A percentile compares a stretch with the other conserved stretches of the same genome.
phyloP scores from a whole-genome alignment of 2,113 vertebrate species.

The Regulus satrapa region DNA sequence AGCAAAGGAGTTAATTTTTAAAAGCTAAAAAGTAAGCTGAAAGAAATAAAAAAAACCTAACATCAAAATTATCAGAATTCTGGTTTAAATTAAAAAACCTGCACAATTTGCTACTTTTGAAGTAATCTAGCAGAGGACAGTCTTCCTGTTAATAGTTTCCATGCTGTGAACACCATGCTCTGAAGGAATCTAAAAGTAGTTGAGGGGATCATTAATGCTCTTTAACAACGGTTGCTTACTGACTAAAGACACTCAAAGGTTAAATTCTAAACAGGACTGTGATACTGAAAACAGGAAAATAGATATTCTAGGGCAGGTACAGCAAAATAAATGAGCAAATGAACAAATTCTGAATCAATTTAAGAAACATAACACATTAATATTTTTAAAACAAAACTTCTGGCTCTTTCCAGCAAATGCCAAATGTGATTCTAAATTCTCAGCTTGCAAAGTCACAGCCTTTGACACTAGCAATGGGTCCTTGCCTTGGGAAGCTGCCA shows the following conservation, averaged over 20 bases:
- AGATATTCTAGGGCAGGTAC: neutral
- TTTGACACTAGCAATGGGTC: neutral
- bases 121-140: neutral
- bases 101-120: neutral
- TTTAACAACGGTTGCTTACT: neutral
- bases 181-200: neutral
- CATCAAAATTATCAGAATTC: neutral
- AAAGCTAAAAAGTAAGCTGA: neutral
- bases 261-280: neutral
- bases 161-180: neutral
- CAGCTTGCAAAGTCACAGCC: neutral
- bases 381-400: neutral
- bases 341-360: neutral
- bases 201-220: neutral
- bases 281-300: neutral
- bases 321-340: neutral
- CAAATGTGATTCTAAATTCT: neutral
- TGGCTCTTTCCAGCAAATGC: neutral
- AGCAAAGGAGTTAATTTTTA: neutral
- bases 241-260: neutral
- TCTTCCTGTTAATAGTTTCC: neutral
- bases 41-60: neutral
- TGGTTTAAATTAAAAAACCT: neutral
- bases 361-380: neutral
- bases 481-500: neutral